Conservation (phyloP, 2,888 invertebrate species). For the Nemurella pictetii region DNA sequence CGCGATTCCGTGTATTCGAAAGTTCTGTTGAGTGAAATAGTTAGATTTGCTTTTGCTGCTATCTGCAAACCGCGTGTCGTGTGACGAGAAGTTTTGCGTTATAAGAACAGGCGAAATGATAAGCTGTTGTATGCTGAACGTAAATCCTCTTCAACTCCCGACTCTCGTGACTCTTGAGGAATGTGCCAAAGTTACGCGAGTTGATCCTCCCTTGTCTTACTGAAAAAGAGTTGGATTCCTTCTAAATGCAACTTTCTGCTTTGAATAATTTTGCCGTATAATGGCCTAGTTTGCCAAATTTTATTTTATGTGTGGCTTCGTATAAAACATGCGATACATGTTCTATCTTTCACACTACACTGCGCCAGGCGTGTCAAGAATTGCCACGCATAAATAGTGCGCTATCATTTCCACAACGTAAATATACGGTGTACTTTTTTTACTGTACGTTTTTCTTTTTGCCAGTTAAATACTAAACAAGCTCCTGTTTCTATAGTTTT, state of each 20-base stretch:
- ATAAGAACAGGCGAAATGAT: neutral
- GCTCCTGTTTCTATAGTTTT: too few species aligned
- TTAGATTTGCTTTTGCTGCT: neutral
- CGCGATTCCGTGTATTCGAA: neutral
- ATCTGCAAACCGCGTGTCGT: neutral
- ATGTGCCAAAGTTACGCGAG: neutral
- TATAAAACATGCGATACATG: neutral
- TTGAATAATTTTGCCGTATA: neutral
- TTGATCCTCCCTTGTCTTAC: neutral
- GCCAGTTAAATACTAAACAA: neutral
- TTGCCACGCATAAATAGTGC: neutral
- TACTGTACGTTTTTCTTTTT: neutral
- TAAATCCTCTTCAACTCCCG: neutral
- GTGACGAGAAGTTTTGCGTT: neutral
- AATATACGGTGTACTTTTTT: neutral
- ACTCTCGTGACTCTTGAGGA: neutral
- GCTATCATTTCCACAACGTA: neutral
- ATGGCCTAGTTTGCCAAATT: neutral
- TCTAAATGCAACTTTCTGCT: constrained; percentile 19
- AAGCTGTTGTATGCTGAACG: neutral
- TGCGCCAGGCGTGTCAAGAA: neutral
- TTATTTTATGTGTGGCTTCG: neutral
- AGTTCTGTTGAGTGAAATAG: neutral
- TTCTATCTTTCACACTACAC: neutral
- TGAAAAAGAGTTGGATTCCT: neutral